Evolutionary conservation across 2,113 vertebrate species (phyloP).

Genomic region (Phrynosoma blainvillii): DNA sequence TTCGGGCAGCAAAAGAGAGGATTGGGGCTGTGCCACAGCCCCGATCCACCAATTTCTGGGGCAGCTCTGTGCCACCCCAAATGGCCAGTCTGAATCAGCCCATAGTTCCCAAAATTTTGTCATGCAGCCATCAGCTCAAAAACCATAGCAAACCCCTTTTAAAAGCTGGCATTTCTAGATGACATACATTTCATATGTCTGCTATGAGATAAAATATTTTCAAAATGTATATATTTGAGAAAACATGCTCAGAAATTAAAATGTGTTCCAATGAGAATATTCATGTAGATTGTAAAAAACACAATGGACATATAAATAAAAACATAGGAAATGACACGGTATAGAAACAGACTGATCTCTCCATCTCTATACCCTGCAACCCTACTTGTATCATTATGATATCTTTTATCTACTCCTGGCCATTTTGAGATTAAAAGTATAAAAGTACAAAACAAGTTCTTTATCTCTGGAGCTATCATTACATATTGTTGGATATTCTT

Average conservation of each 20-base stretch:
- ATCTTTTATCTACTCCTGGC: not conserved
- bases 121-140: too few species aligned
- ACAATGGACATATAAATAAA: not conserved
- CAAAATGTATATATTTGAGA: not conserved
- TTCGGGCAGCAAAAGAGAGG: too few species aligned
- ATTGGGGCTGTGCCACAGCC: too few species aligned
- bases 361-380: not conserved
- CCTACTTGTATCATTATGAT: not conserved
- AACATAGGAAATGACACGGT: not conserved
- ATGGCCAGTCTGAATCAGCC: too few species aligned
- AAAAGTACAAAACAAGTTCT: not conserved
- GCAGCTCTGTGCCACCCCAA: too few species aligned
- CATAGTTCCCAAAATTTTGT: too few species aligned
- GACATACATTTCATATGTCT: not conserved
- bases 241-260: not conserved
- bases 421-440: not conserved
- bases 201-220: too few species aligned
- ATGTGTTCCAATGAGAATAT: not conserved
- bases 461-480: not conserved
- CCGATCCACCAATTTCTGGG: too few species aligned
- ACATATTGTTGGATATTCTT: not conserved
- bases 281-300: not conserved
- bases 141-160: not conserved
- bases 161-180: not conserved
- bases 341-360: not conserved